Evolutionary conservation across 2,797 vertebrate genomes (phyloP), one percentile per base, ranked within the genome.

Genomic region (Balearica regulorum): DNA sequence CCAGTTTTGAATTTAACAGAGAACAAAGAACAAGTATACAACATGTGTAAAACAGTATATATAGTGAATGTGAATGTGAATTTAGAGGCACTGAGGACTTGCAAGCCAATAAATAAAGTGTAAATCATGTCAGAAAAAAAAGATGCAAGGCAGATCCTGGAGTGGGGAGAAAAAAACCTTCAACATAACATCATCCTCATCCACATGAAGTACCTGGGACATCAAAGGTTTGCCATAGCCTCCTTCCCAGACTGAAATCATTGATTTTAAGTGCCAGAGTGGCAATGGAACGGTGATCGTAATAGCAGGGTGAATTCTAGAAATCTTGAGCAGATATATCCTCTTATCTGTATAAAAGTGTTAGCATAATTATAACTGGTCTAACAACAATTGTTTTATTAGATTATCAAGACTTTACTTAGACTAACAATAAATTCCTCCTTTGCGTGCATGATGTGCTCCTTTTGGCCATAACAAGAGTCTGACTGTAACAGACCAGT

Each of bases 221-320:
- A 0, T 1, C 24, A 29, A 64, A 72, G 44, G 5, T 53, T 53
- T n/a, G 11, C 17, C 31, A 9, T 10, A 48, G 6, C 10, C 4
- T 29, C 33, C 13, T 9, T 57, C 49, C 7, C 16, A 53, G 25
- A 26, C 31, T 64, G n/a, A 68, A 92, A 60, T 8, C 5, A 19
- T 12, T 15, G 11, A 51, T 35, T 3, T 49, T 44, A 70, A 46
- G 3, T 54, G 5, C 43, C 37, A 82, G 44, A 68, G 16, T 8
- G 13, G 12, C 24, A 82, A 39, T 16, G 8, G 41, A 75, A 62
- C 2, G 3, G 7, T 81, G 16, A 61, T 26, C 1, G 0, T n/a
- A 73, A 83, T 4, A 57, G 8, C 18, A 60, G 19, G 5, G 29
- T 9, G 2, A 37, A 61, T 57, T 49, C 25, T 29, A 69, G 44